Conservation (phyloP, 2,113 vertebrate species). For the Octodon degus region DNA sequence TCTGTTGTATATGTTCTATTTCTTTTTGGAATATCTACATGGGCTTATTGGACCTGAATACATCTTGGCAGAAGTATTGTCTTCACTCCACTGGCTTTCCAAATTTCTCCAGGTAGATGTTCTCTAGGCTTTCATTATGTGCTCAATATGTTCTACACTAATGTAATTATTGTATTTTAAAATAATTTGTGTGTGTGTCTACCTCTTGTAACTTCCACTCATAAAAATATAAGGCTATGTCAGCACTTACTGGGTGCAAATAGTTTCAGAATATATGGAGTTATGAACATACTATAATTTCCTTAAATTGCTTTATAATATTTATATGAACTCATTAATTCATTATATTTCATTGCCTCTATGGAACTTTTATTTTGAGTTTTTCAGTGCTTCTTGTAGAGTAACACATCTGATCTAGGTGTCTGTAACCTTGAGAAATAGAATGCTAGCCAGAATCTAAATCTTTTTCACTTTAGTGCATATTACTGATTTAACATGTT, state of each 20-base stretch:
- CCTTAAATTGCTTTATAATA: constrained; percentile 42
- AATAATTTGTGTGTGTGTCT: not conserved
- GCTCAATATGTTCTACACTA: not conserved
- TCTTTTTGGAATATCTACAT: not conserved
- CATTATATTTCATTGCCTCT: constrained; percentile 15
- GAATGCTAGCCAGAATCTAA: constrained; percentile 40
- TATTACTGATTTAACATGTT: constrained; percentile 63
- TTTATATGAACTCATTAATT: constrained; percentile 40
- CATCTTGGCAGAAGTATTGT: not conserved
- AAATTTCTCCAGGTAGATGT: not conserved
- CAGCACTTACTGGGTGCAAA: not conserved
- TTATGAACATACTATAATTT: constrained; percentile 19
- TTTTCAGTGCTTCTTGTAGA: constrained; percentile 40
- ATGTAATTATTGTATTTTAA: constrained; percentile 14
- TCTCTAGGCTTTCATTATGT: not conserved
- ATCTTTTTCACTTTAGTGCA: constrained; percentile 45
- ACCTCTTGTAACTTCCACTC: not conserved
- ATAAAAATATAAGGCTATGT: not conserved
- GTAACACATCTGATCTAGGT: constrained; percentile 48
- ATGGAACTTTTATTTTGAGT: constrained; percentile 50
- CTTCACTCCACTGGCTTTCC: not conserved
- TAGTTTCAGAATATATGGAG: not conserved
- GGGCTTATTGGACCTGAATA: not conserved
- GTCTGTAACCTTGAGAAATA: constrained; percentile 39
- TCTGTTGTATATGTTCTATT: not conserved